Evolutionary conservation across 1,140 invertebrate genomes (phyloP).

Genomic region (Vollenhovia emeryi): DNA sequence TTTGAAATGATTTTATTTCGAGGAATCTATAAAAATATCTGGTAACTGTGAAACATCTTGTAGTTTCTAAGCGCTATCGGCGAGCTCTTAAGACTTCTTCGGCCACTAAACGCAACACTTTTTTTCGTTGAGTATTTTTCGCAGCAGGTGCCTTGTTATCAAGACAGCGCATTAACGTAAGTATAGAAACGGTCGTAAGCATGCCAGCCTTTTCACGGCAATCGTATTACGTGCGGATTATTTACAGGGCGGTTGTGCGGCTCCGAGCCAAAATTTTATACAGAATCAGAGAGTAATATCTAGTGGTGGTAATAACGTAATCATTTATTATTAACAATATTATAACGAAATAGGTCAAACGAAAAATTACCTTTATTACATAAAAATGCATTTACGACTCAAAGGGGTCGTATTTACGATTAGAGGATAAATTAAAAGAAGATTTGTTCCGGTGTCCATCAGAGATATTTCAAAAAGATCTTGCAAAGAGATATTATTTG

Average conservation of each 20-base stretch:
- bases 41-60: neutral
- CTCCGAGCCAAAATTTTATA: neutral
- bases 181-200: neutral
- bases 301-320: neutral
- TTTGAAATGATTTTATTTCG: neutral
- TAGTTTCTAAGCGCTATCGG: neutral
- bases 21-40: neutral
- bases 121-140: slow-evolving; percentile 12
- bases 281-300: neutral
- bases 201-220: neutral
- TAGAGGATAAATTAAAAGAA: neutral
- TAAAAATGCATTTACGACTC: neutral
- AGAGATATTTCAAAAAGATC: neutral
- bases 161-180: slow-evolving; percentile 4
- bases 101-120: neutral
- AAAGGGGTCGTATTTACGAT: neutral
- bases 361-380: neutral
- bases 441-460: neutral
- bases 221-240: neutral
- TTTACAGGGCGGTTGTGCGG: neutral
- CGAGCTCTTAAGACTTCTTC: slow-evolving; percentile 23
- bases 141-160: neutral
- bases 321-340: neutral
- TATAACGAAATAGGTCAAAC: neutral
- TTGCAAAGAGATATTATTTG: neutral